phyloP scores from a whole-genome alignment of 2,797 vertebrate species.

The Nyctalus aviator region DNA sequence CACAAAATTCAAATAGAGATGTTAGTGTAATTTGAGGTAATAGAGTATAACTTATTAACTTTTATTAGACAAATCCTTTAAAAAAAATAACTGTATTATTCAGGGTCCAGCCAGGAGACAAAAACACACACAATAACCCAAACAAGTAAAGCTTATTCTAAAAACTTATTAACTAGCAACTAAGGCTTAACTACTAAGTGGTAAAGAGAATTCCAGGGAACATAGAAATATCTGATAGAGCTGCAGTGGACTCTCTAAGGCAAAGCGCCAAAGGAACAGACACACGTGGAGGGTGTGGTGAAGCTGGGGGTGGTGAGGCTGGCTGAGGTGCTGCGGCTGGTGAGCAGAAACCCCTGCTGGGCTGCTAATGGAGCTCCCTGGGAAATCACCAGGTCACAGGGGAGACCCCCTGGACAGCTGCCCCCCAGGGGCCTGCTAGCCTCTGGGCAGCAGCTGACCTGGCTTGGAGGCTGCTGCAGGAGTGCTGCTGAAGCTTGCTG shows the following conservation, averaged over 20 bases:
- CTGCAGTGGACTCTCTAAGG: not conserved
- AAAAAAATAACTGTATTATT: not conserved
- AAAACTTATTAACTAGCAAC: not conserved
- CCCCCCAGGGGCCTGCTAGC: not conserved
- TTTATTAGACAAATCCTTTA: slow-evolving; percentile 16
- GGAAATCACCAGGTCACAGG: not conserved
- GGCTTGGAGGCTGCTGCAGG: not conserved
- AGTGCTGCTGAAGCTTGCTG: not conserved
- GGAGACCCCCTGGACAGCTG: not conserved
- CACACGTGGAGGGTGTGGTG: not conserved
- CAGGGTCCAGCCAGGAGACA: not conserved
- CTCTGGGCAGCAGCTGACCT: not conserved
- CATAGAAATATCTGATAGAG: not conserved
- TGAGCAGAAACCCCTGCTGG: not conserved
- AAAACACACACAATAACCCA: not conserved
- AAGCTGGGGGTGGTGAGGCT: not conserved
- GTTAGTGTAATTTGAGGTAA: not conserved
- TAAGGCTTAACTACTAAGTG: not conserved
- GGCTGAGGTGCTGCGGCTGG: not conserved
- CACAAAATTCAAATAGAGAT: not conserved
- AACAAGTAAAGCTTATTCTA: not conserved
- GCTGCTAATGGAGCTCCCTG: not conserved
- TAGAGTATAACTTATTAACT: not conserved
- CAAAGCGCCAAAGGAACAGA: too few relatives aligned
- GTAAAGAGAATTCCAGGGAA: not conserved